Base-by-base conservation (phyloP, 2,888 invertebrate species). In the Serrognathus titanus region DNA sequence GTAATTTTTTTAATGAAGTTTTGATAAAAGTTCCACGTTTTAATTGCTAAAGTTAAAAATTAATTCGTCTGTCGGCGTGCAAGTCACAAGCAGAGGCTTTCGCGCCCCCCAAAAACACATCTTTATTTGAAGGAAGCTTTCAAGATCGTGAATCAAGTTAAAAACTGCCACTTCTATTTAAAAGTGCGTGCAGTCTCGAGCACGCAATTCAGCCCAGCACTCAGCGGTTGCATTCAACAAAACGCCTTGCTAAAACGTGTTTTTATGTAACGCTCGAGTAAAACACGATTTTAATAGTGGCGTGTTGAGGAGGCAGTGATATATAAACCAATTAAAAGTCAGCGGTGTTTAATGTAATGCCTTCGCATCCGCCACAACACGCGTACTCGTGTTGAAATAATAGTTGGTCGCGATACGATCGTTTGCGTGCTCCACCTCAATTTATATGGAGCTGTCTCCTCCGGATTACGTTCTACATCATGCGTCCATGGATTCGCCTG, bases 271-370 rank as follows among this genome's bases (percentile, higher is more conserved):
- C 55, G 55, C 61, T 57, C 55, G 57, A 54, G 58, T 60, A 60
- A 60, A 64, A 62, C 62, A 60, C 56, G 61, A 52, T 59, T 60
- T 63, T 66, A 65, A 61, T 58, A 57, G 64, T 65, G 61, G 63
- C 65, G 62, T 61, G 62, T 52, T 62, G 63, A 64, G 59, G 65
- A 66, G 68, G 63, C 68, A 69, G 68, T 73, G 73, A 75, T 73
- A 73, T 74, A 73, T 72, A 73, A 73, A 72, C 72, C 73, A 75
- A 75, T 75, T 75, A 75, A 74, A 72, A 73, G 73, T 74, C 70
- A 68, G 66, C 68, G 71, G 74, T 69, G 73, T 74, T 74, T 72
- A 73, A 74, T 70, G 71, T 73, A 74, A 73, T 74, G 70, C 72
- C 69, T 68, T 68, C 70, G 69, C 72, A 73, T 73, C 74, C 73